Conservation (phyloP, 2,113 vertebrate species). For the Anoura caudifer region DNA sequence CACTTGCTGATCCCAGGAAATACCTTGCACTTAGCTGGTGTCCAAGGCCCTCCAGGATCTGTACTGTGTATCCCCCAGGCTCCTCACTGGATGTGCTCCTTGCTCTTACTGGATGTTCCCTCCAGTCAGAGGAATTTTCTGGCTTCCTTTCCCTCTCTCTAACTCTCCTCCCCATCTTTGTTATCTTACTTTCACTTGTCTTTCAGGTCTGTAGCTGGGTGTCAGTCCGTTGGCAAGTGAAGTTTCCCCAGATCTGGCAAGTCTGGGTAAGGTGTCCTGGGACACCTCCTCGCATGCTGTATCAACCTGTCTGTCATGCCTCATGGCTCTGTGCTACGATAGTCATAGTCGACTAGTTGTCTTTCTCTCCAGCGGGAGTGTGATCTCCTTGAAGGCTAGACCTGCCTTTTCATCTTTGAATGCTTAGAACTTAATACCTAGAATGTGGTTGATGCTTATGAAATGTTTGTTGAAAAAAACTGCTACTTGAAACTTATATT, state of each 20-base stretch:
- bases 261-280: neutral
- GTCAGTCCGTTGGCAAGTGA: neutral
- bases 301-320: neutral
- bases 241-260: neutral
- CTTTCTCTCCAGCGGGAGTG: neutral
- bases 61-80: neutral
- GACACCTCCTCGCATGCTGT: neutral
- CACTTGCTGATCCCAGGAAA: neutral
- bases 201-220: neutral
- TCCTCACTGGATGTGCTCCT: too few species aligned
- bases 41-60: accelerated
- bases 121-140: neutral
- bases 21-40: neutral
- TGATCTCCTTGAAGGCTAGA: neutral
- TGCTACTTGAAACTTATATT: neutral
- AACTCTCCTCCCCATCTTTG: neutral
- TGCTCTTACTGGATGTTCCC: too few species aligned
- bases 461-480: neutral
- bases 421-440: neutral
- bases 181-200: neutral
- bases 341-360: neutral
- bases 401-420: neutral
- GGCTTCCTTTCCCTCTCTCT: neutral
- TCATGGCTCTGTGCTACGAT: accelerated
- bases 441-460: neutral